A percentile compares a stretch with the other conserved stretches of the same genome.
These are phyloP conservation scores for Marasmarcha lunaedactyla DNA, from an alignment of 2,888 invertebrate genomes.

Conservation along the genomic window DNA sequence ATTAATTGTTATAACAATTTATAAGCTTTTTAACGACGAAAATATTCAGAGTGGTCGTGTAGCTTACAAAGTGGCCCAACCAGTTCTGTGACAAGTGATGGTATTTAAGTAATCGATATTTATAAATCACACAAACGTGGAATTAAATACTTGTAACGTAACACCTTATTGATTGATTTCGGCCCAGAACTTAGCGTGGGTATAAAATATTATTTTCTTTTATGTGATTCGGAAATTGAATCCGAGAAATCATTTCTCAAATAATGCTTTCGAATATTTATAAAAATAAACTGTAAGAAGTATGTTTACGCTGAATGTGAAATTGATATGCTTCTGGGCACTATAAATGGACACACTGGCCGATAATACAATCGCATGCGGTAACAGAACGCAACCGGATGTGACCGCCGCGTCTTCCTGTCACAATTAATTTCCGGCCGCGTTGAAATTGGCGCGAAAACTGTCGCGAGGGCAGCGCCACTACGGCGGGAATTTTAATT, in stretches of 20 bases:
- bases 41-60: constrained; percentile 26
- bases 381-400: constrained; percentile 61
- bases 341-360: constrained; percentile 23
- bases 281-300: too few species aligned
- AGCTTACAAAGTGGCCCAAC: constrained; percentile 20
- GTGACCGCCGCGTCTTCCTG: constrained; percentile 68
- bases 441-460: constrained; percentile 71
- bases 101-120: constrained; percentile 42
- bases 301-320: neutral
- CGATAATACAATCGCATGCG: constrained; percentile 40
- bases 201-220: too few species aligned
- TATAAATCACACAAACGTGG: constrained; percentile 32
- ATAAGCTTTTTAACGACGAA: constrained; percentile 43
- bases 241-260: too few species aligned
- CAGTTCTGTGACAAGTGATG: constrained; percentile 43
- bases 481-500: constrained; percentile 69
- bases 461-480: constrained; percentile 55
- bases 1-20: constrained; percentile 50
- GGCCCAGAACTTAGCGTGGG: constrained; percentile 11
- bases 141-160: constrained; percentile 12
- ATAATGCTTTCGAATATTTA: too few species aligned
- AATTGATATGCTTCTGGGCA: constrained; percentile 1
- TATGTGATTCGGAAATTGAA: too few species aligned
- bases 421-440: constrained; percentile 71
- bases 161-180: constrained; percentile 11